A percentile compares a stretch with the other conserved stretches of the same genome.
These are phyloP conservation scores for Tethea ocularis DNA, from an alignment of 2,888 invertebrate species.

Conservation along the genomic window DNA sequence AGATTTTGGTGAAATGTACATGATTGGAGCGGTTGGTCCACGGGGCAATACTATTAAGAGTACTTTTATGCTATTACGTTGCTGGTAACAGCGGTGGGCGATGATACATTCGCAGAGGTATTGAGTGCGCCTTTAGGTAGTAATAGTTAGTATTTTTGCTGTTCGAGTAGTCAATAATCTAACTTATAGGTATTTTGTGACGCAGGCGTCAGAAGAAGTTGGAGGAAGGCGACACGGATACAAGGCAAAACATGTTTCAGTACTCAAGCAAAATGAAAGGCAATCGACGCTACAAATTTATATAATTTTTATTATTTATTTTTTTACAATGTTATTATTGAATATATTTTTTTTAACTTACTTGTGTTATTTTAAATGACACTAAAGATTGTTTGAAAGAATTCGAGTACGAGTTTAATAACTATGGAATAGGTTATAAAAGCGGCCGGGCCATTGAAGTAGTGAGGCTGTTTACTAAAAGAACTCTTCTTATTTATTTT, in stretches of 20 bases:
- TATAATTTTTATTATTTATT: constrained; percentile 21
- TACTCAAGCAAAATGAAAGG: constrained; percentile 30
- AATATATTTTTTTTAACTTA: neutral
- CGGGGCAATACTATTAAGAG: too few species aligned
- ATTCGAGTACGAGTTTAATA: too few species aligned
- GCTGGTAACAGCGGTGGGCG: too few species aligned
- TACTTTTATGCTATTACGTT: too few species aligned
- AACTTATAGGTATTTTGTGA: too few species aligned
- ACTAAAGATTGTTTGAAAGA: too few species aligned
- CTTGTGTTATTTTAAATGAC: neutral
- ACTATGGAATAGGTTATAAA: neutral
- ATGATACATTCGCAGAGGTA: too few species aligned
- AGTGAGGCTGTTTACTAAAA: neutral
- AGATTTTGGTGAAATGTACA: too few species aligned
- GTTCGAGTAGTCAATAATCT: too few species aligned
- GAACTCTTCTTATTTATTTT: constrained; percentile 14
- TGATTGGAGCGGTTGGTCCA: too few species aligned
- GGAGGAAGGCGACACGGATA: constrained; percentile 58
- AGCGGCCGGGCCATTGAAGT: neutral
- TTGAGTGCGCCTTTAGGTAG: too few species aligned
- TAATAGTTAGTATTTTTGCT: too few species aligned
- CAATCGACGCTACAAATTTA: constrained; percentile 37
- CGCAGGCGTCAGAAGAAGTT: constrained; percentile 51
- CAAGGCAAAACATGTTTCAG: constrained; percentile 26
- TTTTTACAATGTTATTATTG: constrained; percentile 8